Evolutionary conservation across 2,797 vertebrate species (phyloP).

Genomic region (Anas capensis): DNA sequence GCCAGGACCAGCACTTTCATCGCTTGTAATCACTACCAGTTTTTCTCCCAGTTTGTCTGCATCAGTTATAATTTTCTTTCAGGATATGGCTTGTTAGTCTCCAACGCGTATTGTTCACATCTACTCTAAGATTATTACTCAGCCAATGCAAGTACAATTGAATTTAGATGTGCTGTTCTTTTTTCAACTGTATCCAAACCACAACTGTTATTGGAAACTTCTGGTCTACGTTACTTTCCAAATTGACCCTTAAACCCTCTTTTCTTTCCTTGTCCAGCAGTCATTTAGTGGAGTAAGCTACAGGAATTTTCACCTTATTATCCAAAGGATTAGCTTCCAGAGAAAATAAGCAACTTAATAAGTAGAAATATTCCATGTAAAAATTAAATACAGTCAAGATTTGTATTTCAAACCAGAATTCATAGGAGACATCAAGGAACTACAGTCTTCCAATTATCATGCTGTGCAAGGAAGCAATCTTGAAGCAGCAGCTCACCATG

Average conservation of each 20-base stretch:
- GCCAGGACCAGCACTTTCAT: neutral
- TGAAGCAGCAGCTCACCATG: neutral
- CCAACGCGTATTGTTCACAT: neutral
- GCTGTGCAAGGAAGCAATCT: neutral
- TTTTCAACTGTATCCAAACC: slow-evolving; percentile 53
- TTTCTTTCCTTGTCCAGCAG: slow-evolving; percentile 5
- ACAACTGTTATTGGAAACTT: slow-evolving; percentile 43
- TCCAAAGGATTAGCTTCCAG: neutral
- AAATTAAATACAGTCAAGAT: neutral
- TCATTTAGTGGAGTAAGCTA: neutral
- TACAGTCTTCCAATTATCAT: neutral
- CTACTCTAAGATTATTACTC: slow-evolving; percentile 10
- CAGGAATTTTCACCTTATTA: slow-evolving; percentile 26
- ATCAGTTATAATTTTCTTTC: neutral
- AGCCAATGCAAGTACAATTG: neutral
- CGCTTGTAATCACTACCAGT: slow-evolving; percentile 12
- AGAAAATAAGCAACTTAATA: slow-evolving; percentile 16
- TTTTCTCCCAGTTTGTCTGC: neutral
- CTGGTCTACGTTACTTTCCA: neutral
- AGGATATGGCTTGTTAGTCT: neutral
- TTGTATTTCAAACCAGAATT: neutral
- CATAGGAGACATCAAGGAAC: neutral
- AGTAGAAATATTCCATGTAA: neutral
- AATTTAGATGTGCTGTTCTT: neutral
- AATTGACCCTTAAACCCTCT: slow-evolving; percentile 22